Percentiles rank a stretch among this genome's conserved stretches.
phyloP scores from a whole-genome alignment of 1,140 invertebrate species.

The Sipha flava region DNA sequence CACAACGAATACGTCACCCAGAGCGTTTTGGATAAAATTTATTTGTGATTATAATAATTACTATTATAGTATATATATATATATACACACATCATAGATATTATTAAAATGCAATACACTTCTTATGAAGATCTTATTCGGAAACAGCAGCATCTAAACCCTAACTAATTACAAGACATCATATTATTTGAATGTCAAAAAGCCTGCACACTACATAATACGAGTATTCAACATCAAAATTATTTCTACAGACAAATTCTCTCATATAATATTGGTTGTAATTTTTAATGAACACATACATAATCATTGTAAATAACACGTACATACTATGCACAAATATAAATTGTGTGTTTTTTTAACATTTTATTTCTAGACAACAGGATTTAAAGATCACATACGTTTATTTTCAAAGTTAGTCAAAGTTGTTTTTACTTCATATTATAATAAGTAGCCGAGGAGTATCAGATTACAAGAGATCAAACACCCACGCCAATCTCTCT shows the following conservation, averaged over 20 bases:
- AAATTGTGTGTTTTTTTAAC: background rate
- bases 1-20: background rate
- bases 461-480: conserved; percentile 25
- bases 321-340: background rate
- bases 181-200: background rate
- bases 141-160: background rate
- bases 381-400: background rate
- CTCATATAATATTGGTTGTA: background rate
- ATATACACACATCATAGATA: too few relatives aligned
- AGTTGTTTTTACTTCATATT: background rate
- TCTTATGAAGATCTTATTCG: background rate
- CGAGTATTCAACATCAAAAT: background rate
- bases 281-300: background rate
- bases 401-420: background rate
- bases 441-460: conserved; percentile 1
- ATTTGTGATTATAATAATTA: background rate
- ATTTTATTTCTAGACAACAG: background rate
- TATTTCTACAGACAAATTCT: background rate
- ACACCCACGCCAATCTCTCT: background rate
- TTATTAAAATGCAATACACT: background rate
- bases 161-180: conserved; percentile 9
- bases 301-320: background rate
- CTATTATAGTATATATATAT: too few relatives aligned
- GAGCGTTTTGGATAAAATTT: background rate
- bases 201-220: too few relatives aligned